These are phyloP conservation scores for Andrena cerasifolii DNA, from an alignment of 1,140 invertebrate genomes.

Conservation along the genomic window DNA sequence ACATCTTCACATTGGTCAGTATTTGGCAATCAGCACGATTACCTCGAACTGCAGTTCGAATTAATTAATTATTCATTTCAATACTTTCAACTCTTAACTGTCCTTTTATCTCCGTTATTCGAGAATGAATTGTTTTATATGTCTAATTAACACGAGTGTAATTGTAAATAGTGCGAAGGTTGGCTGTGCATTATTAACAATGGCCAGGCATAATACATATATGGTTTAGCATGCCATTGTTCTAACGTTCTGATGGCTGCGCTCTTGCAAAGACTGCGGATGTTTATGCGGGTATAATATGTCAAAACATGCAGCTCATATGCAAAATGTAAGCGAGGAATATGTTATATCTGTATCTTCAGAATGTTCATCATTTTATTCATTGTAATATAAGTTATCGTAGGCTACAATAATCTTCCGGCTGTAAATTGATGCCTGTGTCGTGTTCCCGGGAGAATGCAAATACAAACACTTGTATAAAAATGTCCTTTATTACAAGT, in stretches of 20 bases:
- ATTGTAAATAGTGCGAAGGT: constrained; percentile 28
- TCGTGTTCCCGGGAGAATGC: too few relatives aligned
- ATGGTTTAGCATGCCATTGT: constrained; percentile 41
- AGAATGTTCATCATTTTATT: too few relatives aligned
- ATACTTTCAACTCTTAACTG: neutral
- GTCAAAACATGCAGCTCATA: too few relatives aligned
- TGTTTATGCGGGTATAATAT: too few relatives aligned
- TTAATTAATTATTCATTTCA: neutral
- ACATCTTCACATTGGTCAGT: too few relatives aligned
- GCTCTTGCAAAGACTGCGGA: constrained; percentile 33
- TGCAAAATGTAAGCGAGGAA: too few relatives aligned
- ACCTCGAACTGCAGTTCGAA: neutral
- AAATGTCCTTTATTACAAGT: too few relatives aligned
- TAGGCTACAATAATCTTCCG: too few relatives aligned
- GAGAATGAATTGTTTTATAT: neutral
- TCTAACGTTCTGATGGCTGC: constrained; percentile 41
- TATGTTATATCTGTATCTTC: too few relatives aligned
- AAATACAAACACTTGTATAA: too few relatives aligned
- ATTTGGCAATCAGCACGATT: neutral
- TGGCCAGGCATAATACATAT: constrained; percentile 40
- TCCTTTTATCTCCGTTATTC: neutral
- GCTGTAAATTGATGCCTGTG: too few relatives aligned
- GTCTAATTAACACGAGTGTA: constrained; percentile 18
- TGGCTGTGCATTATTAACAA: constrained; percentile 52
- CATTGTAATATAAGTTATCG: too few relatives aligned